phyloP scores from a whole-genome alignment of 2,113 vertebrate species.

The Strigops habroptila region DNA sequence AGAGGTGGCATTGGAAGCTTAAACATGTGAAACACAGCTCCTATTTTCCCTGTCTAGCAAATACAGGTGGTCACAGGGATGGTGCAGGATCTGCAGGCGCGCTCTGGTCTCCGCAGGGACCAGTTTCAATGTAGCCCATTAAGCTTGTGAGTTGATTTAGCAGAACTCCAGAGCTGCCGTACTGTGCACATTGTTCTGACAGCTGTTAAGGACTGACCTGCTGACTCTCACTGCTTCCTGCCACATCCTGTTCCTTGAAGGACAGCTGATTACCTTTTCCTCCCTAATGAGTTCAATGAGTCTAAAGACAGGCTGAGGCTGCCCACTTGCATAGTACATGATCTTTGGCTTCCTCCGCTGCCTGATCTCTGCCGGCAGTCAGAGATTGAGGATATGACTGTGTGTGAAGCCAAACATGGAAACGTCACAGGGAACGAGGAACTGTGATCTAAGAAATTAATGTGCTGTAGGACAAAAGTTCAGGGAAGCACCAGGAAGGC shows the following conservation, averaged over 20 bases:
- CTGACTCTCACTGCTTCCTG: background rate
- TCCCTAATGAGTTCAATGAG: background rate
- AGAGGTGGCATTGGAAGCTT: background rate
- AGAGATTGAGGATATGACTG: background rate
- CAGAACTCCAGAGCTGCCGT: background rate
- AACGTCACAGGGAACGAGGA: fast-evolving
- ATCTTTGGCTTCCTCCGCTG: background rate
- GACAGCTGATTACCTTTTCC: background rate
- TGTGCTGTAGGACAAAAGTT: background rate
- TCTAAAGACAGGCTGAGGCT: background rate
- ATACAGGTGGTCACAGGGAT: fast-evolving
- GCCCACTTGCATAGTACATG: fast-evolving
- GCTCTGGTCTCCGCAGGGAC: background rate
- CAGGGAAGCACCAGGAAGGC: background rate
- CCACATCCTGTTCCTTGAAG: background rate
- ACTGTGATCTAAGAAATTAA: background rate
- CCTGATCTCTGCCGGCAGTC: background rate
- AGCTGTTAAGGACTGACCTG: background rate
- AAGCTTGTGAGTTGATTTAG: background rate
- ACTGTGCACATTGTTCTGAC: background rate
- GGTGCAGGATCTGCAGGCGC: fast-evolving
- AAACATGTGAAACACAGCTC: fast-evolving
- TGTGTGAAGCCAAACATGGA: background rate
- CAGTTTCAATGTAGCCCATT: background rate
- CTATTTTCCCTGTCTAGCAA: background rate